phyloP scores from a whole-genome alignment of 2,888 invertebrate species.

The Nycteola revayana region DNA sequence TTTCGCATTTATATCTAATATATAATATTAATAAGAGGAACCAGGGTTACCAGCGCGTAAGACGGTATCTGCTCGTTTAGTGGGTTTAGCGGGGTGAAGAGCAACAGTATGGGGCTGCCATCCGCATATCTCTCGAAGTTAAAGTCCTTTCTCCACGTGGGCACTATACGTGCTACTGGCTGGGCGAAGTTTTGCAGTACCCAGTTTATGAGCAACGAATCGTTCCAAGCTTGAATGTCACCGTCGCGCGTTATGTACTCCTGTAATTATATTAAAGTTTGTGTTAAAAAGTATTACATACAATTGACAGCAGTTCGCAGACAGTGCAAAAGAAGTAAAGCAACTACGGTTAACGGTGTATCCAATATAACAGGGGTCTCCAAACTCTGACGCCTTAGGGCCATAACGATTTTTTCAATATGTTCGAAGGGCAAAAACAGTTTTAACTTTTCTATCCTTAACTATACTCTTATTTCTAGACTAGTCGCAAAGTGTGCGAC shows the following conservation, averaged over 20 bases:
- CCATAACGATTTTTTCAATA: too few species aligned
- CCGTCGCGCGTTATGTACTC: conserved; percentile 72
- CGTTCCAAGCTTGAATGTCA: conserved; percentile 55
- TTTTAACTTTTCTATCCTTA: too few species aligned
- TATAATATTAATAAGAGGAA: not conserved
- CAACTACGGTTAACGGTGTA: too few species aligned
- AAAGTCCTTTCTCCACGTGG: conserved; percentile 86
- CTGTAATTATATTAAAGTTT: conserved; percentile 45
- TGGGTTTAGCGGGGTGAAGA: conserved; percentile 91
- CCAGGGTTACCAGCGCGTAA: conserved; percentile 85
- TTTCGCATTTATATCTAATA: too few species aligned
- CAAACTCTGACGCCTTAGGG: too few species aligned
- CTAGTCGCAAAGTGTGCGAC: too few species aligned
- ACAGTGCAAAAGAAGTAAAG: too few species aligned
- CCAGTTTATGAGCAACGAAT: conserved; percentile 80
- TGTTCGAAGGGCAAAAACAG: too few species aligned
- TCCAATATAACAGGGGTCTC: too few species aligned
- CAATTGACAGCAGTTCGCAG: too few species aligned
- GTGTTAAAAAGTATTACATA: too few species aligned
- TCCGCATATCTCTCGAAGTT: conserved; percentile 85
- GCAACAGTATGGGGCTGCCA: conserved; percentile 86
- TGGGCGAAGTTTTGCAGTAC: conserved; percentile 82
- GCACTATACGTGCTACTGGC: conserved; percentile 85
- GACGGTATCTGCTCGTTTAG: conserved; percentile 84
- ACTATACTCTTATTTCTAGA: too few species aligned